Evolutionary conservation across 2,113 vertebrate genomes (phyloP).

Genomic region (Gopherus evgoodei): DNA sequence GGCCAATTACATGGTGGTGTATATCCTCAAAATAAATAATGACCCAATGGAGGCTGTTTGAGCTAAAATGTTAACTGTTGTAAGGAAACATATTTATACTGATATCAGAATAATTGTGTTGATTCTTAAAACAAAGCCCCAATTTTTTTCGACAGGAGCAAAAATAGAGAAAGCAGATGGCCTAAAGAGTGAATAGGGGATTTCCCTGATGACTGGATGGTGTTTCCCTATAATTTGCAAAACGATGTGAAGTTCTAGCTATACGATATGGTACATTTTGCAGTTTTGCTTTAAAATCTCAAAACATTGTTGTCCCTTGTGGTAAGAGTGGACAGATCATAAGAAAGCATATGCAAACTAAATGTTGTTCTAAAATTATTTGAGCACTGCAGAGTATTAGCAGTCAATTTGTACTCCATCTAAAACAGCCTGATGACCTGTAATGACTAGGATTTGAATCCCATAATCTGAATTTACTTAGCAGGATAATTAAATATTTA

Average conservation of each 20-base stretch:
- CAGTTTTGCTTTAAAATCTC: neutral
- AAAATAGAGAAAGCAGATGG: neutral
- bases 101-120: neutral
- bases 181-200: neutral
- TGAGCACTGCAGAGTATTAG: neutral
- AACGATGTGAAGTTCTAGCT: neutral
- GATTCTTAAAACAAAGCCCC: neutral
- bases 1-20: neutral
- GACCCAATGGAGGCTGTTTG: neutral
- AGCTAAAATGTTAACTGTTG: neutral
- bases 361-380: conserved; percentile 29
- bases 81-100: neutral
- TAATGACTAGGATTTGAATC: conserved; percentile 56
- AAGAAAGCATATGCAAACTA: neutral
- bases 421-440: conserved; percentile 46
- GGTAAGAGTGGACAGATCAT: neutral
- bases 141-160: neutral
- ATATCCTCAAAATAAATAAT: neutral
- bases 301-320: neutral
- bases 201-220: neutral
- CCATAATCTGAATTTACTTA: conserved; percentile 75
- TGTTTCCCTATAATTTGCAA: neutral
- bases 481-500: conserved; percentile 78
- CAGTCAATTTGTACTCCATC: conserved; percentile 1
- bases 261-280: neutral